Evolutionary conservation across 2,888 invertebrate species (phyloP).

Genomic region (Lucinisca nassula): DNA sequence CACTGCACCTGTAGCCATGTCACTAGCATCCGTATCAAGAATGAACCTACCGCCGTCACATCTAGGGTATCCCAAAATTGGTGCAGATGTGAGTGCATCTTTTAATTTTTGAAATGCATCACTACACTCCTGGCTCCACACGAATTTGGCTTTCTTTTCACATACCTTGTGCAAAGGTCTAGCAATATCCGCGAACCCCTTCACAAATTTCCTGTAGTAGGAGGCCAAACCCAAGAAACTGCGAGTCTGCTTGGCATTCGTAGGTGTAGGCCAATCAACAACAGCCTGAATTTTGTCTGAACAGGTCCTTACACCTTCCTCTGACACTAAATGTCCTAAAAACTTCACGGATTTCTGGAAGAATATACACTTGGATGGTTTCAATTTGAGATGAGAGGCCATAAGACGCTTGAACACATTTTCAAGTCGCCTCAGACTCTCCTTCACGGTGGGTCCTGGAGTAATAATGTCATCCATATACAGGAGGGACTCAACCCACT

Average conservation of each 20-base stretch:
- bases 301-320: constrained; percentile 45
- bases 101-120: constrained; percentile 36
- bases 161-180: constrained; percentile 31
- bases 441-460: constrained; percentile 42
- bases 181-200: constrained; percentile 14
- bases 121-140: constrained; percentile 46
- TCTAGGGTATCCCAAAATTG: constrained; percentile 57
- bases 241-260: constrained; percentile 32
- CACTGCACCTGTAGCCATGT: constrained; percentile 65
- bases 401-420: constrained; percentile 52
- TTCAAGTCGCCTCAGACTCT: constrained; percentile 48
- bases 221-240: constrained; percentile 50
- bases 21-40: constrained; percentile 72
- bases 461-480: constrained; percentile 71
- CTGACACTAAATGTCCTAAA: constrained; percentile 54
- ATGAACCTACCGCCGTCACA: constrained; percentile 50
- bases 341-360: constrained; percentile 32
- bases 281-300: constrained; percentile 47
- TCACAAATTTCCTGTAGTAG: constrained; percentile 49
- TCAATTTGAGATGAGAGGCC: constrained; percentile 49
- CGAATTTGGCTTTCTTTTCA: constrained; percentile 37
- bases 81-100: constrained; percentile 12
- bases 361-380: constrained; percentile 62
- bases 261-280: constrained; percentile 24
- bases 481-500: constrained; percentile 62